These are phyloP conservation scores for Neopipo cinnamomea DNA, from an alignment of 2,113 vertebrate genomes.

Conservation along the genomic window DNA sequence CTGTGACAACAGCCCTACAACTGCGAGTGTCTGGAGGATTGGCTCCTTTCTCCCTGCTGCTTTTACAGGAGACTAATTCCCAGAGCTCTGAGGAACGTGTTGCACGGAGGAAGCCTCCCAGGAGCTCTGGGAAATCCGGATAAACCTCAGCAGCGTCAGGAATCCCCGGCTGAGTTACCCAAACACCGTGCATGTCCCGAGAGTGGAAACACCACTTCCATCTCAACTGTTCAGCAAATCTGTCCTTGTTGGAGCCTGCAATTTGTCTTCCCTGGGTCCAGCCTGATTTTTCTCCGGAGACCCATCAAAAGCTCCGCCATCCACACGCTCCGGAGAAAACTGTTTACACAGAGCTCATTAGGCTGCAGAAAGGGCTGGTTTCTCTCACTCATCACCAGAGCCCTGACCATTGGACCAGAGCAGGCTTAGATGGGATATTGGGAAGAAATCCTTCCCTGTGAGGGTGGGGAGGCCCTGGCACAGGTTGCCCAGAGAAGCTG, in stretches of 20 bases:
- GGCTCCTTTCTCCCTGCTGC: not conserved
- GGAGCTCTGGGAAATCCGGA: not conserved
- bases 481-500: not conserved
- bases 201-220: not conserved
- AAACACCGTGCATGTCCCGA: rapidly evolving
- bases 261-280: not conserved
- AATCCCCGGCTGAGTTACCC: not conserved
- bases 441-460: not conserved
- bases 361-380: not conserved
- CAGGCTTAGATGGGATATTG: not conserved
- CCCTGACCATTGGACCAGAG: not conserved
- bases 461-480: not conserved
- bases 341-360: not conserved
- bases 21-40: not conserved
- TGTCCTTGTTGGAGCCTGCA: not conserved
- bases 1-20: not conserved
- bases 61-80: not conserved
- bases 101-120: not conserved
- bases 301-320: not conserved
- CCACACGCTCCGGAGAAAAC: not conserved
- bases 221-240: not conserved
- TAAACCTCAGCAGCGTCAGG: not conserved
- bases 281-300: not conserved
- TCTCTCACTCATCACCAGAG: not conserved
- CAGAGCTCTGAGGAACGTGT: rapidly evolving